Evolutionary conservation across 2,113 vertebrate genomes (phyloP).

Genomic region (Calyptomena viridis): DNA sequence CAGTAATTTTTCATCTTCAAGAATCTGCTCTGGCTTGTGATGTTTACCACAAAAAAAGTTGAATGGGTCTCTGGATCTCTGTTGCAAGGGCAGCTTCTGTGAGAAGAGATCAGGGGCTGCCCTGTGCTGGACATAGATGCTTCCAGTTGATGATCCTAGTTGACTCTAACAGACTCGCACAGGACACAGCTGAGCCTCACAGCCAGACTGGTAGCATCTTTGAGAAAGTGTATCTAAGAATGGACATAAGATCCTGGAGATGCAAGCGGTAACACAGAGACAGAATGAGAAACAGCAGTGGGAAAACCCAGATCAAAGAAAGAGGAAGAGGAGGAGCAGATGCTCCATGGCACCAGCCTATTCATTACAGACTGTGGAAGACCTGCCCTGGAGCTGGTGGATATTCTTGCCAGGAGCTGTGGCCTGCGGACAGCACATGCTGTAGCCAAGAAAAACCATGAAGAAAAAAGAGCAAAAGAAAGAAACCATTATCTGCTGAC

Average conservation of each 20-base stretch:
- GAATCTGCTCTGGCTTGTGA: background rate
- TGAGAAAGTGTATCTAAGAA: background rate
- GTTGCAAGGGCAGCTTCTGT: background rate
- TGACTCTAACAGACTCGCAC: background rate
- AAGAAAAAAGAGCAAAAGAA: background rate
- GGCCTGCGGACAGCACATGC: background rate
- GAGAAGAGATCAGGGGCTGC: background rate
- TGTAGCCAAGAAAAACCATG: background rate
- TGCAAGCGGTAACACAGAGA: fast-evolving
- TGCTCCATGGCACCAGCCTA: background rate
- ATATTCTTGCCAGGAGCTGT: background rate
- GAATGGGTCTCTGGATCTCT: background rate
- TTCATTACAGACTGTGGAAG: background rate
- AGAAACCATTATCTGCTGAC: fast-evolving
- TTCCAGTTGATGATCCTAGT: background rate
- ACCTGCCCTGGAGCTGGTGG: background rate
- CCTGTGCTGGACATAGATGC: background rate
- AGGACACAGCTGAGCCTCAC: background rate
- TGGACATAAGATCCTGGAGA: background rate
- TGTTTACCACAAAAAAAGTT: background rate
- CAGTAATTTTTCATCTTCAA: background rate
- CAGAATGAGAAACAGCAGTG: background rate
- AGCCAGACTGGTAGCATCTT: background rate
- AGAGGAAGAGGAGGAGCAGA: background rate
- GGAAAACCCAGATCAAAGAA: background rate